Evolutionary conservation across 2,888 invertebrate genomes (phyloP), one percentile per base, ranked within the genome.

Genomic region (Agapetus fuscipes): DNA sequence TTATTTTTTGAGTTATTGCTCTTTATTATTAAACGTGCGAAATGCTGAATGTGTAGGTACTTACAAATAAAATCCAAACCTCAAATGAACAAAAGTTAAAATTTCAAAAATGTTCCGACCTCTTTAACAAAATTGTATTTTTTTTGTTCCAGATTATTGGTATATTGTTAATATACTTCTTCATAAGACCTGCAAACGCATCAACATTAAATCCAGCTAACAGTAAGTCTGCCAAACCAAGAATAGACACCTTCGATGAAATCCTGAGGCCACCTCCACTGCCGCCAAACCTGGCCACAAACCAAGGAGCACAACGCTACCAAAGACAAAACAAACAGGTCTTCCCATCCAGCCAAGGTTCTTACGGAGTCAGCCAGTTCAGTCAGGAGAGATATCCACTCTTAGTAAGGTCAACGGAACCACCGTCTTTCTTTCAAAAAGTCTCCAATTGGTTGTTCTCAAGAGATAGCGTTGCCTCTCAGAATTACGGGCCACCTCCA

Each of bases 401-500:
- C 3, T 62, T 66, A 27, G 59, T 63, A 1, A 65, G 70, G 3
- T 56, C 67, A 4, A 41, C 48, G 13, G 51, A 50, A 34, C 58
- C 66, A 0, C 65, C 71, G n/a, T 64, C 73, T 2, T 62, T 78
- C 47, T 70, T 78, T 37, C 70, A 76, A 41, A 72, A 70, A 58
- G 58, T 79, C 5, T 71, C 76, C 17, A 69, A 62, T 28, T 79
- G 78, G 78, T 56, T 79, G 1, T 76, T 74, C 50, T 72, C 78
- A 1, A 71, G 73, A 2, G 64, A 59, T 1, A 54, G 57, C 41
- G 11, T 25, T 41, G n/a, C 40, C 37, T 14, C 30, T 2, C 29
- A 17, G 2, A 34, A 37, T 27, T 28, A 33, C 1, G 34, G 15
- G 12, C 38, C 39, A 4, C 41, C 32, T 15, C 17, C 46, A 3